Evolutionary conservation across 2,113 vertebrate genomes (phyloP).

Genomic region (Festucalex cinctus): DNA sequence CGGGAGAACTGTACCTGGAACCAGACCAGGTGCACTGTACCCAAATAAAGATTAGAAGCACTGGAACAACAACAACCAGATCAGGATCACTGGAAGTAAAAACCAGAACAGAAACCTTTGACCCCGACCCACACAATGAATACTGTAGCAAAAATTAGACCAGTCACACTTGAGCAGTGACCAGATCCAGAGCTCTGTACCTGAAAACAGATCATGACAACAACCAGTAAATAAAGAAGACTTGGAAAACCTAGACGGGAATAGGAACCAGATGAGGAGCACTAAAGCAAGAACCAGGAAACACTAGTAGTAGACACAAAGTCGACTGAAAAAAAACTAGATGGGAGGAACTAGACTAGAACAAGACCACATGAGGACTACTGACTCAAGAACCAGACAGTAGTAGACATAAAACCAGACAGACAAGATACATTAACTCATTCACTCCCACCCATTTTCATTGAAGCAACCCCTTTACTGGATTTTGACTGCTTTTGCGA

Average conservation of each 20-base stretch:
- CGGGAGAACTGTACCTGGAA: background rate
- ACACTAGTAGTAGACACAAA: conserved; percentile 6
- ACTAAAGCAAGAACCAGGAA: background rate
- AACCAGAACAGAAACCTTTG: background rate
- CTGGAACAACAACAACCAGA: background rate
- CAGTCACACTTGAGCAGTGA: conserved; percentile 8
- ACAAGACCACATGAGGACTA: background rate
- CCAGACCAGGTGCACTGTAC: background rate
- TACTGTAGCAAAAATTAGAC: background rate
- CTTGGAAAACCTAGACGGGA: background rate
- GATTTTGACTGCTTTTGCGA: no score
- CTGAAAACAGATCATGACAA: background rate
- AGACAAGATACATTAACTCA: conserved; percentile 3
- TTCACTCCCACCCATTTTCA: no score
- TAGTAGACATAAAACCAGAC: conserved; percentile 23
- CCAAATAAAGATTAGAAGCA: background rate
- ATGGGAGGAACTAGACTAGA: background rate
- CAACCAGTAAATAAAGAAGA: background rate
- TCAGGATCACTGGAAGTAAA: background rate
- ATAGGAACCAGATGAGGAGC: background rate
- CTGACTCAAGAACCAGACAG: background rate
- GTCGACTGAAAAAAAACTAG: no score
- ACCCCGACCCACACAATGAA: background rate
- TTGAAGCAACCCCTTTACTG: no score
- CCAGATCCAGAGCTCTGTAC: background rate